Evolutionary conservation across 2,888 invertebrate species (phyloP).

Genomic region (Geophilus truncorum): DNA sequence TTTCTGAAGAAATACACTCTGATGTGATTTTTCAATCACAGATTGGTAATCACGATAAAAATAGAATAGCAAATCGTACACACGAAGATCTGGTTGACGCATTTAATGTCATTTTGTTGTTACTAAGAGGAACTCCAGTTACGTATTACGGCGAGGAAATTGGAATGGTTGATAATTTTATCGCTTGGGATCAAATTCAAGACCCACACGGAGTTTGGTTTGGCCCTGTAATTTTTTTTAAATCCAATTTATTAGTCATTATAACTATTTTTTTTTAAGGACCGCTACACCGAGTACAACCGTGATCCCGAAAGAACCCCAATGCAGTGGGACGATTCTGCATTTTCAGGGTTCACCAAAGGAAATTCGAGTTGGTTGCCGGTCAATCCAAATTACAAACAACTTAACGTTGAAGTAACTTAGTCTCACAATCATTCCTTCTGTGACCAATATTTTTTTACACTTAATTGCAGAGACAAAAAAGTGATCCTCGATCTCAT

Average conservation of each 20-base stretch:
- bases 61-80: slow-evolving; percentile 51
- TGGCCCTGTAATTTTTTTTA: slow-evolving; percentile 33
- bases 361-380: slow-evolving; percentile 61
- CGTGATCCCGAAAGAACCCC: slow-evolving; percentile 60
- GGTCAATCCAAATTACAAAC: slow-evolving; percentile 58
- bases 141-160: slow-evolving; percentile 85
- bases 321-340: slow-evolving; percentile 66
- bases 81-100: slow-evolving; percentile 60
- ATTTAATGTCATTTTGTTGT: slow-evolving; percentile 71
- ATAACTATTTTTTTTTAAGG: not conserved
- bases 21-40: not conserved
- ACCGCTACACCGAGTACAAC: not conserved
- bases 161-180: slow-evolving; percentile 51
- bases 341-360: slow-evolving; percentile 50
- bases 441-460: not conserved
- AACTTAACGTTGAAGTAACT: slow-evolving; percentile 18
- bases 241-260: too few relatives aligned
- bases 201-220: slow-evolving; percentile 34
- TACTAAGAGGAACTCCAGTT: slow-evolving; percentile 77
- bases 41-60: slow-evolving; percentile 35
- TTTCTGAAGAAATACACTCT: not conserved
- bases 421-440: too few relatives aligned
- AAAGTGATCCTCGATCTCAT: slow-evolving; percentile 38
- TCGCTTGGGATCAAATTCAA: slow-evolving; percentile 30
- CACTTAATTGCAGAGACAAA: slow-evolving; percentile 34